Percentiles rank a stretch among this genome's conserved stretches.
phyloP scores from a whole-genome alignment of 37 sponge, comb jelly and placozoan genomes.

The Cliona cf. orientalis region DNA sequence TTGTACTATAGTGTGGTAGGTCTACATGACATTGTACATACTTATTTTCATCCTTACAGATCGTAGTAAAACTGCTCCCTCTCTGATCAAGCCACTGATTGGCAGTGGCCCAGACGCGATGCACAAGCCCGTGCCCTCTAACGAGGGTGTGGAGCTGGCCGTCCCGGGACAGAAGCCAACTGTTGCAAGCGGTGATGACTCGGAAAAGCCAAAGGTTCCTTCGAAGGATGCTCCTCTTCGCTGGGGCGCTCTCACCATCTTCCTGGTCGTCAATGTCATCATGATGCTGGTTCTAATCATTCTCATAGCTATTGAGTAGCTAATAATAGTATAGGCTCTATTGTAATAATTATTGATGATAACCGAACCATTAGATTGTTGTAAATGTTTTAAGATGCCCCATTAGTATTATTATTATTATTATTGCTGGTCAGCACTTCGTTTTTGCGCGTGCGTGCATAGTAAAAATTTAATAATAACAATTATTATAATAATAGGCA shows the following conservation, averaged over 20 bases:
- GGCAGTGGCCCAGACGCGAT: neutral
- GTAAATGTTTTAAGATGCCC: no score
- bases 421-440: no score
- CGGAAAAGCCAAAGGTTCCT: conserved; percentile 8
- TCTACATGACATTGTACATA: neutral
- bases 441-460: no score
- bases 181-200: neutral
- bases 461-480: no score
- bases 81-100: conserved; percentile 17
- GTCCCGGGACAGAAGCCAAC: neutral
- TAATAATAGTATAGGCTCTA: no score
- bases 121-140: no score
- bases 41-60: conserved; percentile 1
- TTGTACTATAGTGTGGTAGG: no score
- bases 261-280: neutral
- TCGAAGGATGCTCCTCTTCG: conserved; percentile 17
- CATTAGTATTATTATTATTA: no score
- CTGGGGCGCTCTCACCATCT: conserved; percentile 4
- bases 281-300: conserved; percentile 1
- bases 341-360: no score
- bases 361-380: no score
- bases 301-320: neutral
- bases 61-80: neutral
- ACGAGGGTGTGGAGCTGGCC: conserved; percentile 10
- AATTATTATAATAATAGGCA: no score